Evolutionary conservation across 2,888 invertebrate genomes (phyloP), one percentile per base, ranked within the genome.

Genomic region (Drosophila cyrtoloma): DNA sequence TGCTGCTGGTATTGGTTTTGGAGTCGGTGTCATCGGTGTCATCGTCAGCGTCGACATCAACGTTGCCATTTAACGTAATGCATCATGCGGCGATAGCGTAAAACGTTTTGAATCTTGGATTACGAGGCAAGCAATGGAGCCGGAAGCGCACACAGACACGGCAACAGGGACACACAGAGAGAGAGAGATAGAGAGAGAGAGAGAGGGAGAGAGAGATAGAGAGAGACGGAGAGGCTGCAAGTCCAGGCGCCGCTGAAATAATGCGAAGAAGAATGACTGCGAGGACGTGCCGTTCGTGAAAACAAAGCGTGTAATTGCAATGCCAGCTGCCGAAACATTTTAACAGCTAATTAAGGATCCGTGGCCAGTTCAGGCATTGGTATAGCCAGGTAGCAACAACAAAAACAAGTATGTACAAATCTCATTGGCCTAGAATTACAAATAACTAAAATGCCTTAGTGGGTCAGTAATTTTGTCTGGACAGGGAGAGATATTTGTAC

Each of bases 51-150:
- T 60, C 65, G 59, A 47, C 69, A 62, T 50, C 70, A 55, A 58
- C 70, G 71, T 66, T 51, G 76, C 79, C 85, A 87, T 87, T 84
- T 84, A 79, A 72, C 66, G 74, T 83, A 86, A 83, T 83, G 82
- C 85, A 84, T 74, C 84, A 75, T 68, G 78, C 70, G 76, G 71
- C 75, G 62, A 73, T 70, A 82, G 65, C 82, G 81, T 84, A 81
- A 78, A 81, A 78, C 76, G 79, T 63, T 86, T 70, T 65, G 61
- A 73, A 67, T 64, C 70, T 72, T 42, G 71, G 69, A 73, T 75
- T 75, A 78, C 81, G 33, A 22, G 37, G 26, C 42, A 55, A 37
- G 22, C 53, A 33, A 33, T 51, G 30, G 32, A 32, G 37, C 28
- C 32, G 32, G 33, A 22, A 42, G 22, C 3, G 33, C n/a, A 44